Evolutionary conservation across 2,113 vertebrate genomes (phyloP).

Genomic region (Enhydra lutris): DNA sequence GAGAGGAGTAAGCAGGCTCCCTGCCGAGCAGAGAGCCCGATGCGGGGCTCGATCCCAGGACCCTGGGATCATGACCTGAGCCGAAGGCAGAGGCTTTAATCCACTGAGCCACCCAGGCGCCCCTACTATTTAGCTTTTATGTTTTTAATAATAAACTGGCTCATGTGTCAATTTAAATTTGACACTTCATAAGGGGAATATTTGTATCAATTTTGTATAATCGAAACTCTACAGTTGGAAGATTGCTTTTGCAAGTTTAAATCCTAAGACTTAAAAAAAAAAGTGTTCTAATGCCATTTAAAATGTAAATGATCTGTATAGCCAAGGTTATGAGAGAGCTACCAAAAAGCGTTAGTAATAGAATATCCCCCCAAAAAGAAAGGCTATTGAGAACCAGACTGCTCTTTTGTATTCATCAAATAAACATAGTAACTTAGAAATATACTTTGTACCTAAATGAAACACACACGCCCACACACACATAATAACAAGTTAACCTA

Average conservation of each 20-base stretch:
- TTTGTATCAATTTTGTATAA: background rate
- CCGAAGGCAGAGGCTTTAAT: too few species aligned
- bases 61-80: too few species aligned
- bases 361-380: background rate
- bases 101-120: too few species aligned
- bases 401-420: background rate
- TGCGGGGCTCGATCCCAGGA: too few species aligned
- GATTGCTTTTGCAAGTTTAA: background rate
- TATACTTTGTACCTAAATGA: background rate
- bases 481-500: background rate
- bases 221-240: background rate
- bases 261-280: background rate
- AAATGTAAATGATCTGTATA: constrained; percentile 9
- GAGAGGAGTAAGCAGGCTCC: too few species aligned
- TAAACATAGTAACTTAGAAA: background rate
- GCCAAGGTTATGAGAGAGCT: background rate
- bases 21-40: too few species aligned
- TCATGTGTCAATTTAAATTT: background rate
- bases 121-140: background rate
- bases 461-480: background rate
- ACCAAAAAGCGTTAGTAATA: background rate
- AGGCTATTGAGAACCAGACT: background rate
- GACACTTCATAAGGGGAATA: background rate
- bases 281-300: background rate
- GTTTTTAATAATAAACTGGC: background rate